Evolutionary conservation across 2,797 vertebrate genomes (phyloP), one percentile per base, ranked within the genome.

Genomic region (Phalloptychus januarius): DNA sequence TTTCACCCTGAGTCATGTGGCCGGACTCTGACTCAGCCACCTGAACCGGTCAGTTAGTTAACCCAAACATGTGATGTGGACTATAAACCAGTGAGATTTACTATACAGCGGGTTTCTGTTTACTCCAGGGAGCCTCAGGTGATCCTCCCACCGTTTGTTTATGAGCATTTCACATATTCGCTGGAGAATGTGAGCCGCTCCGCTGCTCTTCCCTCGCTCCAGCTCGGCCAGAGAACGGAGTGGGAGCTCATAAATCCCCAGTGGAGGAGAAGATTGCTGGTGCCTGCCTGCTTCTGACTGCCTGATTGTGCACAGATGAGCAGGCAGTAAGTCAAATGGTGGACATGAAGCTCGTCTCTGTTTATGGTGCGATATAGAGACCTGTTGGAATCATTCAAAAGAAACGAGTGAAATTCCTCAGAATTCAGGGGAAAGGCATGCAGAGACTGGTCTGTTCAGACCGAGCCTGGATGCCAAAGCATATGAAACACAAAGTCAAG

Each of bases 351-450:
- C 33, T 18, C 20, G 18, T 77, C 70, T 65, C 16, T 54, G 23
- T 79, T 84, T 85, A 72, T 79, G 61, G 1, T 77, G 7, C 65
- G 65, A 5, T 33, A 52, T 50, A 48, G 63, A 71, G 58, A 76
- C 52, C 61, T 58, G 52, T 85, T 44, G 63, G 72, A 84, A 28
- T 85, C 76, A 42, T 86, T 71, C 48, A 79, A 56, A 76, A 85
- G 82, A 82, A 89, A 81, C 78, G 56, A 85, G 86, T 84, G 79
- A 84, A 90, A 91, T 91, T 91, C 81, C 78, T 89, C 56, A 78
- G 76, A 85, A 74, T 58, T 84, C 82, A 77, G 71, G 38, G 77
- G 80, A 76, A 77, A 86, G 86, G 83, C 87, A 61, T 91, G 90
- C 82, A 82, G 77, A 76, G 79, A 89, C 86, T 72, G 45, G 82